Percentiles rank a stretch among this genome's conserved stretches.
These are phyloP conservation scores for Mizuhopecten yessoensis DNA, from an alignment of 1,140 invertebrate genomes.

Conservation along the genomic window DNA sequence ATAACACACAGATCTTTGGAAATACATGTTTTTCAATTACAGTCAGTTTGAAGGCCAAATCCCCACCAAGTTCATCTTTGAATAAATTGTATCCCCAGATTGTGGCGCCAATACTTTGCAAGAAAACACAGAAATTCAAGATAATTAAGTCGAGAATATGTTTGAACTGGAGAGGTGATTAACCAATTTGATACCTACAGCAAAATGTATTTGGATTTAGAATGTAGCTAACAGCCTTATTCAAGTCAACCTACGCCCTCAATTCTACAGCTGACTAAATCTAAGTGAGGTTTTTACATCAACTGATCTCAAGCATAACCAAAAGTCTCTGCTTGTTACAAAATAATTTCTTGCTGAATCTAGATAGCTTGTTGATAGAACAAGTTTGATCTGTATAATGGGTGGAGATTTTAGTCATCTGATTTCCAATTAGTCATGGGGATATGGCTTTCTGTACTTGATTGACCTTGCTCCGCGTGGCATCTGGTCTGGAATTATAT, in stretches of 20 bases:
- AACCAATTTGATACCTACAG: not conserved
- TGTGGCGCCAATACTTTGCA: not conserved
- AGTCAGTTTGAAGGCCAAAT: not conserved
- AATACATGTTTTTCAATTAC: not conserved
- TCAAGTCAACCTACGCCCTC: not conserved
- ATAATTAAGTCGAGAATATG: not conserved
- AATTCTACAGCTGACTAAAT: not conserved
- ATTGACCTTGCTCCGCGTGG: not conserved
- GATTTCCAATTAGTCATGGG: constrained; percentile 25
- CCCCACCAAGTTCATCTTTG: not conserved
- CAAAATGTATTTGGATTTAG: not conserved
- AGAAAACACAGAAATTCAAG: not conserved
- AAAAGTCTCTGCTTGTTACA: constrained; percentile 15
- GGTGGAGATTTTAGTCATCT: constrained; percentile 9
- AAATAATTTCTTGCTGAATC: not conserved
- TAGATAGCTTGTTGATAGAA: constrained; percentile 1
- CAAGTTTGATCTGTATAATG: not conserved
- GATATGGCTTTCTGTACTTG: not conserved
- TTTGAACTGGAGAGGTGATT: not conserved
- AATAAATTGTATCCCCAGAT: not conserved
- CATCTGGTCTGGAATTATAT: not conserved
- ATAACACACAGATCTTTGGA: not conserved
- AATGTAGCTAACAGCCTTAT: not conserved
- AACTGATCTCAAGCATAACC: not conserved
- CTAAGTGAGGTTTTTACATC: not conserved